These are phyloP conservation scores for Pardosa pseudoannulata DNA, from an alignment of 2,888 invertebrate genomes.

Conservation along the genomic window DNA sequence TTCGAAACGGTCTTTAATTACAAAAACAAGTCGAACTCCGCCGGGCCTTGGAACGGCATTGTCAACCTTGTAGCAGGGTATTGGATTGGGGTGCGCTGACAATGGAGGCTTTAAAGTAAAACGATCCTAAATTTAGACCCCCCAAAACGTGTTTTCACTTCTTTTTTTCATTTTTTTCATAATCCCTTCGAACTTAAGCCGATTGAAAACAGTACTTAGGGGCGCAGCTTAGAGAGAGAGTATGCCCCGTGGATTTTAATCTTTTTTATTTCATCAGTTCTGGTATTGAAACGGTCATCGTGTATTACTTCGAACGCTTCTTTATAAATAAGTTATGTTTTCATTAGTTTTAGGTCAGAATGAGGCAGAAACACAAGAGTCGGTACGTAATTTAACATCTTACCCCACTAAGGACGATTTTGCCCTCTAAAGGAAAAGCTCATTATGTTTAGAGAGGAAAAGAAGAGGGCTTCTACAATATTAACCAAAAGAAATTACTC, in stretches of 20 bases:
- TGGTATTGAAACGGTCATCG: constrained; percentile 8
- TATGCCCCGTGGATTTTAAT: constrained; percentile 10
- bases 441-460: not conserved
- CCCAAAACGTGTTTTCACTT: constrained; percentile 10
- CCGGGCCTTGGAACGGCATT: not conserved
- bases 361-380: not conserved
- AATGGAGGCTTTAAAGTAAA: constrained; percentile 50
- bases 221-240: not conserved
- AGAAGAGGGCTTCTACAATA: not conserved
- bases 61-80: constrained; percentile 52
- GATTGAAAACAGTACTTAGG: constrained; percentile 46
- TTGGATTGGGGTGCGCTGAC: constrained; percentile 31
- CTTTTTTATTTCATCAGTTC: constrained; percentile 19
- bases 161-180: constrained; percentile 42
- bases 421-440: not conserved
- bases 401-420: not conserved
- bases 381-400: not conserved
- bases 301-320: not conserved
- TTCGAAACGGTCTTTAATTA: constrained; percentile 53
- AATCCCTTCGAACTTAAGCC: constrained; percentile 59
- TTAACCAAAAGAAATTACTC: not conserved
- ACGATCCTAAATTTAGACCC: constrained; percentile 62
- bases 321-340: constrained; percentile 15
- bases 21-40: constrained; percentile 50
- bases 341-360: not conserved